Evolutionary conservation across 2,113 vertebrate genomes (phyloP).

Genomic region (Telmatochromis sp.): DNA sequence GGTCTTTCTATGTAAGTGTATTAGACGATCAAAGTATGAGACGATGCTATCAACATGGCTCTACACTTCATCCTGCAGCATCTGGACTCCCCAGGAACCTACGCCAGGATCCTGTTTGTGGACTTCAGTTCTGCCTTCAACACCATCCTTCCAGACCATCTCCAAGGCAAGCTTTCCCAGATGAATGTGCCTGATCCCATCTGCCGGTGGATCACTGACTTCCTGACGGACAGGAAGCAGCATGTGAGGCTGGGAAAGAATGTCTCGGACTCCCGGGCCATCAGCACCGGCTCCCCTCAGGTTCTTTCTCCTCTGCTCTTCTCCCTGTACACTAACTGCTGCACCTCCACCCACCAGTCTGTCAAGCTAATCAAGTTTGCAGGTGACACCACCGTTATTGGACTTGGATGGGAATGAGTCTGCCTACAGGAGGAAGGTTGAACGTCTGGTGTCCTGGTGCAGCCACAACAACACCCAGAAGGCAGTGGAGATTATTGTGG

Average conservation of each 20-base stretch:
- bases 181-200: neutral
- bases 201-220: neutral
- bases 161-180: neutral
- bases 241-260: neutral
- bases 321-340: neutral
- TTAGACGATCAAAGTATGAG: rapidly evolving
- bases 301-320: neutral
- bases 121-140: neutral
- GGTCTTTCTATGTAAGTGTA: neutral
- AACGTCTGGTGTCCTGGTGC: neutral
- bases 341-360: neutral
- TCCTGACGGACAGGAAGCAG: neutral
- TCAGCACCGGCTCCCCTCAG: neutral
- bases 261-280: rapidly evolving
- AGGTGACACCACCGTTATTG: neutral
- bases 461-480: neutral
- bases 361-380: neutral
- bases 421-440: neutral
- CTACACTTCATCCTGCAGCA: neutral
- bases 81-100: neutral
- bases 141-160: neutral
- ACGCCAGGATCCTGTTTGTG: neutral
- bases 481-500: too few species aligned
- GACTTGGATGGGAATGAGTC: rapidly evolving
- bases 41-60: neutral